Base-by-base conservation (phyloP, 2,113 vertebrate species). In the Erythrocercus mccallii region DNA sequence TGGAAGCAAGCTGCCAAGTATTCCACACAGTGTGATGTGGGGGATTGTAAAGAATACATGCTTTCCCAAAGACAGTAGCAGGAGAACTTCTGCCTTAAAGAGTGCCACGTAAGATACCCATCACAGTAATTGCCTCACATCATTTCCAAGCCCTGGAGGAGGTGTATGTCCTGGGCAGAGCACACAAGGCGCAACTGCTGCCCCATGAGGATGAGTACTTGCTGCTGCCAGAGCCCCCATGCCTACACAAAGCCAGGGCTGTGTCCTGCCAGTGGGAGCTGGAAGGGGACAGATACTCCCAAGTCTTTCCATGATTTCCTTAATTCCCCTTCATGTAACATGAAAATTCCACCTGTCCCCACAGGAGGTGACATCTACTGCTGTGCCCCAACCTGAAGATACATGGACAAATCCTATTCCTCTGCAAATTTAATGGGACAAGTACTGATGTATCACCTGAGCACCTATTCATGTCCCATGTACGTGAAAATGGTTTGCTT, bases 181-280 rank as follows among this genome's bases (percentile, higher is more conserved):
- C 21, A 33, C 73, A 30, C 12, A 37, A 35, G 33, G 11, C 9
- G 3, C 12, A 60, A 53, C 44, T 80, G 42, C 23, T 80, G 50
- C 28, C 31, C 33, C 31, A 30, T 0, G 0, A 44, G 25, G 13
- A 22, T 69, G 54, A 82, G 35, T 8, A 42, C 15, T n/a, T 5
- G 0, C 18, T 60, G 62, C 54, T 83, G 60, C 11, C 66, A 37
- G 53, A 69, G 33, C 1, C 30, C 44, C 13, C 7, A 21, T 10
- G 47, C 27, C 70, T 81, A 35, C 5, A 4, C 0, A 0, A 48
- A 87, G 22, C 19, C n/a, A n/a, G n/a, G 24, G 10, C 22, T 81
- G 31, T 68, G 12, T 51, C 22, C 44, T 47, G 16, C 9, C 53
- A 20, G 6, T 47, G 11, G 37, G 10, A 68, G 6, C 9, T 88